Base-by-base conservation (phyloP, 1,140 invertebrate genomes). In the Melanaphis sacchari region DNA sequence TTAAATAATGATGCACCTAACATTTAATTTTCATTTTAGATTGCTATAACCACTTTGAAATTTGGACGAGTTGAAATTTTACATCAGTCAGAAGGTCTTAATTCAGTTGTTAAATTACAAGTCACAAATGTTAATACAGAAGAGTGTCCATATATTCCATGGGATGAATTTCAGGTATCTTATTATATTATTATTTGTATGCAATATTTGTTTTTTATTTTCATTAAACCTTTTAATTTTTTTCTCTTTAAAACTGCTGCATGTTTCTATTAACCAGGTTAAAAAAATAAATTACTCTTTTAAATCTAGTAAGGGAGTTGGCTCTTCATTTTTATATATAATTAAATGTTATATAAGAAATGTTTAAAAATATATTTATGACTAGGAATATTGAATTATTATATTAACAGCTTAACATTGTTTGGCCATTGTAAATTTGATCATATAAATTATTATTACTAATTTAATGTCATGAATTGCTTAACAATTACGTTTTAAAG, bases 121-220 rank as follows among this genome's bases (percentile, higher is more conserved):
- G 96, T 98, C 26, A 96, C 97, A 18, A 97, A 97, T 94, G 95
- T 99, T 21, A 96, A 95, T 26, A 96, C 96, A 90, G 97, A 98
- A 94, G 98, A 99, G 95, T 98, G 98, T 95, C 96, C 97, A 18
- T 97, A 97, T 87, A 98, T 99, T 95, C 97, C 97, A 8, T 98
- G 98, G 97, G 98, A 99, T 95, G 98, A 99, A 95, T 98, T 99
- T 96, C 98, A 99, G 97, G 98, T 98, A 95, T 95, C 94, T 94
- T 93, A 66, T 84, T 43, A 21, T 15, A 59, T 59, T 76, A 0
- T 76, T 88, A 49, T 22, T 49, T 9, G 8, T 43, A 21, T 43
- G 90, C 38, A 40, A 88, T 88, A 38, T 90, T 87, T 87, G n/a
- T 81, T 93, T 84, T 26, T 6, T 41, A 38, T 85, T 76, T 88